Percentiles rank a stretch among this genome's conserved stretches.
Conservation (phyloP, 2,888 invertebrate genomes). For the Tridacna gigas region DNA sequence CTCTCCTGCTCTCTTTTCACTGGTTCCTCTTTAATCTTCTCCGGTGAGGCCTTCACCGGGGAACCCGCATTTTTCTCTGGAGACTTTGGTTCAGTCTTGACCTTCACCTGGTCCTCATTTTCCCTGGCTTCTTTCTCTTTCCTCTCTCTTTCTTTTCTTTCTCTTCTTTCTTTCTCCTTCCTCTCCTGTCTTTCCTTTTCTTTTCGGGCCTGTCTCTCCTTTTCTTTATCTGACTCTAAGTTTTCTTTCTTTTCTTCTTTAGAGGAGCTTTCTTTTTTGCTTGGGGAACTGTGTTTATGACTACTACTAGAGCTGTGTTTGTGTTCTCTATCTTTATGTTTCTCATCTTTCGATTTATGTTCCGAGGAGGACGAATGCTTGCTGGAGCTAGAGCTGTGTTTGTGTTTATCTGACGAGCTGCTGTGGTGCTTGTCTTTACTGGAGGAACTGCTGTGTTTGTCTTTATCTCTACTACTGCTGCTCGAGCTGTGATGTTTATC, state of each 20-base stretch:
- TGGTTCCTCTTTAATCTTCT: conserved; percentile 44
- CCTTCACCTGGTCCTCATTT: conserved; percentile 40
- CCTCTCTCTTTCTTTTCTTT: conserved; percentile 57
- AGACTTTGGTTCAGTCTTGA: conserved; percentile 41
- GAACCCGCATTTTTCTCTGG: conserved; percentile 44
- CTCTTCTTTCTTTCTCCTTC: conserved; percentile 55
- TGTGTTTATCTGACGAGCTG: conserved; percentile 60
- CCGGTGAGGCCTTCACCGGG: conserved; percentile 34
- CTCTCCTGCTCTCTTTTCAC: conserved; percentile 68
- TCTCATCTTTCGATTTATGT: conserved; percentile 42
- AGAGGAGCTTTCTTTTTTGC: conserved; percentile 40
- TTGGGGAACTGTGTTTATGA: conserved; percentile 54
- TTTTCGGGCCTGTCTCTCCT: conserved; percentile 53
- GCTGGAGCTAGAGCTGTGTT: conserved; percentile 52
- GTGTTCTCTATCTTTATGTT: conserved; percentile 59
- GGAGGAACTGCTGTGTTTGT: conserved; percentile 24
- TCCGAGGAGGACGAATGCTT: conserved; percentile 52
- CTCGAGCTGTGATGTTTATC: conserved; percentile 63
- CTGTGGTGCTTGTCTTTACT: conserved; percentile 57
- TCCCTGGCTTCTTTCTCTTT: conserved; percentile 47
- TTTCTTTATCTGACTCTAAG: conserved; percentile 52
- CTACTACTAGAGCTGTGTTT: conserved; percentile 55
- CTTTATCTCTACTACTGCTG: conserved; percentile 27
- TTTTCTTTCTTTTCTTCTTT: conserved; percentile 57
- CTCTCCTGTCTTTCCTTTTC: conserved; percentile 64